Evolutionary conservation across 1,140 invertebrate genomes (phyloP), one percentile per base, ranked within the genome.

Genomic region (Zelostemma sp.): DNA sequence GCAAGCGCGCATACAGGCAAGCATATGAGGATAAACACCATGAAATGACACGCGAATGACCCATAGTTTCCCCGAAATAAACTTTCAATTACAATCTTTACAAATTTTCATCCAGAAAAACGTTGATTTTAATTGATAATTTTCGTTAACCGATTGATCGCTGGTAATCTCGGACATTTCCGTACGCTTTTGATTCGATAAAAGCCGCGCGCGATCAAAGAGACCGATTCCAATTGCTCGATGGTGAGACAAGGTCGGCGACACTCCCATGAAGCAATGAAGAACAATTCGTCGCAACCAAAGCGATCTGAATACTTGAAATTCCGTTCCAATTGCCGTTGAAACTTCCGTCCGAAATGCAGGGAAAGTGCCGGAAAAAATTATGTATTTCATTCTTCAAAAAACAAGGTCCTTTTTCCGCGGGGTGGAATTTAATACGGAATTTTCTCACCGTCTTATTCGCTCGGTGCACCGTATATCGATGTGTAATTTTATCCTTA

Each of bases 401-500:
- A 28, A 35, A 35, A 35, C 33, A 35, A 35, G 25, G 25, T 8
- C 3, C 3, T 8, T 28, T 28, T 28, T 28, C 25, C n/a, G n/a
- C n/a, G n/a, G n/a, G n/a, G 25, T 28, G 3, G 25, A 28, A 28
- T 28, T 28, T 28, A 28, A 28, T 28, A 4, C 25, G 25, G 8
- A 28, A 28, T 28, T 28, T 28, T 61, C 59, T 61, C 63, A 58
- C 21, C 60, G 40, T 18, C 46, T 53, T 28, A 6, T 0, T 55
- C 31, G 14, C 55, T 61, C 49, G 33, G 46, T 45, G 54, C 58
- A 53, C 73, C 63, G 45, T 55, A 25, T 66, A 72, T 74, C 72
- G 61, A 72, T 62, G 55, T 57, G 80, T 80, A 82, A 80, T 68
- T 77, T 59, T 75, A 82, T 79, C 76, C 76, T 61, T 40, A 49